A percentile compares a stretch with the other conserved stretches of the same genome.
These are phyloP conservation scores for Lasioglossum pauxillum DNA, from an alignment of 2,888 invertebrate species.

Conservation along the genomic window DNA sequence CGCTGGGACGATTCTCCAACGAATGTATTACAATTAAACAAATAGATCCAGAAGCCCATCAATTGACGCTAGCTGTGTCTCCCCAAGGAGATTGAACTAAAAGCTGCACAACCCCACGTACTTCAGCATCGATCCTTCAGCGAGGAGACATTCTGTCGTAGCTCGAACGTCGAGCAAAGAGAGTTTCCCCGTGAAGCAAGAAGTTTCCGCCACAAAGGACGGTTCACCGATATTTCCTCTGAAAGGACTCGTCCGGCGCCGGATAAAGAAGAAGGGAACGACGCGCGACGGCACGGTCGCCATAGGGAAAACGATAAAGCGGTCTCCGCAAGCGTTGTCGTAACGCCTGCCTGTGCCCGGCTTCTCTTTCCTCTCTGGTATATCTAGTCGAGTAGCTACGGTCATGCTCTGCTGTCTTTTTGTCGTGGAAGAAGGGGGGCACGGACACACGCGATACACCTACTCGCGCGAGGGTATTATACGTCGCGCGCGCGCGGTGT, in stretches of 20 bases:
- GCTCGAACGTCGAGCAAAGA: neutral
- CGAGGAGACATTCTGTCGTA: neutral
- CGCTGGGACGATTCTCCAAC: neutral
- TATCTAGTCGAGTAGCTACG: neutral
- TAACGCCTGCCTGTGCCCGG: neutral
- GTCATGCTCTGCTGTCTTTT: constrained; percentile 1
- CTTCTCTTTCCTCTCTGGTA: neutral
- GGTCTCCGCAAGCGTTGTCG: neutral
- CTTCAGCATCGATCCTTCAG: neutral
- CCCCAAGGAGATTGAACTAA: neutral
- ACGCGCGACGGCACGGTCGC: constrained; percentile 1
- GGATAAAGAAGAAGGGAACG: neutral
- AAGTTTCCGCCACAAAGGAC: neutral
- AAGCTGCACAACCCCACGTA: neutral
- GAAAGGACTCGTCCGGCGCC: constrained; percentile 6
- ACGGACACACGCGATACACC: constrained; percentile 16
- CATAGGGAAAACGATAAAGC: constrained; percentile 5
- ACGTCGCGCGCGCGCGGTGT: neutral
- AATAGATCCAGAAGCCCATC: neutral
- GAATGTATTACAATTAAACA: neutral
- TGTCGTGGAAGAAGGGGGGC: neutral
- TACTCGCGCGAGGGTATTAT: constrained; percentile 1
- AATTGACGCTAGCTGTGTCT: neutral
- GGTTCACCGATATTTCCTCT: neutral
- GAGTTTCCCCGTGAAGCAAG: neutral